A percentile compares a stretch with the other conserved stretches of the same genome.
Conservation (phyloP, 2,888 invertebrate species). For the Priocnemis perturbator region DNA sequence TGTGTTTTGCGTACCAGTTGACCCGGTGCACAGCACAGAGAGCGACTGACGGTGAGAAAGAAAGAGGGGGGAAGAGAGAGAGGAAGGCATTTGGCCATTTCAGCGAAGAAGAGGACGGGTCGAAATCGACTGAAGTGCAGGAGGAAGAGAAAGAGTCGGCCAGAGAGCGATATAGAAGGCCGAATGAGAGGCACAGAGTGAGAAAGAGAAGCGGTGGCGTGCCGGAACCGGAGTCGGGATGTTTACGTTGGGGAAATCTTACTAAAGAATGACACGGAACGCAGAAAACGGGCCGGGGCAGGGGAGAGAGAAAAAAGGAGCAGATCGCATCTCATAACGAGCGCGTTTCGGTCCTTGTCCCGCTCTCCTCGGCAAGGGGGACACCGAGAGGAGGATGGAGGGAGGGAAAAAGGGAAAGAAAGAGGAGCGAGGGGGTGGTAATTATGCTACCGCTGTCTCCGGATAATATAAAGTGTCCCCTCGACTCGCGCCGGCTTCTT, state of each 20-base stretch:
- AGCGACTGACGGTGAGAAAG: no score
- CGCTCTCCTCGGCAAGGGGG: slow-evolving; percentile 14
- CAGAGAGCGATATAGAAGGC: not conserved
- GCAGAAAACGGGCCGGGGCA: no score
- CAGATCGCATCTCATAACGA: slow-evolving; percentile 65
- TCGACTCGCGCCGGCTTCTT: slow-evolving; percentile 56
- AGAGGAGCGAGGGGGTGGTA: slow-evolving; percentile 56
- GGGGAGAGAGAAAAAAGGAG: slow-evolving; percentile 44
- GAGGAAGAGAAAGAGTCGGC: not conserved
- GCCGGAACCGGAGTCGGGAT: slow-evolving; percentile 54
- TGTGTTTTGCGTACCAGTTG: slow-evolving; percentile 50
- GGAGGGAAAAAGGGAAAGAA: slow-evolving; percentile 25
- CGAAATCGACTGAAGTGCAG: no score
- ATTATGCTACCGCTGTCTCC: slow-evolving; percentile 73
- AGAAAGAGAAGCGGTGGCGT: slow-evolving; percentile 21
- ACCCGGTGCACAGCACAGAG: slow-evolving; percentile 15
- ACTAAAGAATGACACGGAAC: slow-evolving; percentile 57
- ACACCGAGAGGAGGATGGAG: slow-evolving; percentile 31
- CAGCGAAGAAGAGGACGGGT: not conserved
- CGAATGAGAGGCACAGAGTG: no score
- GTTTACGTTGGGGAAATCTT: slow-evolving; percentile 74
- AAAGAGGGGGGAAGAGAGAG: not conserved
- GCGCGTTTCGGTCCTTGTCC: slow-evolving; percentile 40
- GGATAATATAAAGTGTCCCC: slow-evolving; percentile 72
- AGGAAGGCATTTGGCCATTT: not conserved